These are phyloP conservation scores for Sander lucioperca DNA, from an alignment of 2,113 vertebrate genomes.

Conservation along the genomic window DNA sequence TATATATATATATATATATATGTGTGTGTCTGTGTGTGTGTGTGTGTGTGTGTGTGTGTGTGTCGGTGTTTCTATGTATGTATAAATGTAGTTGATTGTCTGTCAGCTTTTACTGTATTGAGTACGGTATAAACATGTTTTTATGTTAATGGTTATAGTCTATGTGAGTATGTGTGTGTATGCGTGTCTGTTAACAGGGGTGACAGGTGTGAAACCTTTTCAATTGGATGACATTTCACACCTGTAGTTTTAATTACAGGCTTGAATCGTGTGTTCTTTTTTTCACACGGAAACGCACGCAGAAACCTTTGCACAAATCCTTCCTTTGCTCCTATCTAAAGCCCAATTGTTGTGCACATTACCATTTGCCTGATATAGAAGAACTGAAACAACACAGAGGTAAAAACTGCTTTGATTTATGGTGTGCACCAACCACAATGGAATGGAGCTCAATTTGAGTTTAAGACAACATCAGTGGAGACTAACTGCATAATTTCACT, in stretches of 20 bases:
- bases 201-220: constrained; percentile 49
- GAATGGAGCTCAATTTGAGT: constrained; percentile 24
- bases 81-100: neutral
- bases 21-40: too few relatives aligned
- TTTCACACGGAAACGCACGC: constrained; percentile 31
- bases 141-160: neutral
- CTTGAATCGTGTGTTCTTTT: constrained; percentile 42
- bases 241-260: constrained; percentile 56
- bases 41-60: too few relatives aligned
- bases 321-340: constrained; percentile 23
- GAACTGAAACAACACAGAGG: constrained; percentile 20
- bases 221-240: constrained; percentile 71
- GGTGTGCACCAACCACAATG: neutral
- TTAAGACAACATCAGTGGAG: constrained; percentile 34
- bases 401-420: constrained; percentile 23
- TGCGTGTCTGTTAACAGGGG: constrained; percentile 12
- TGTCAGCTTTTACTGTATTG: neutral
- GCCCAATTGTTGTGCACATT: constrained; percentile 27
- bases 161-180: neutral
- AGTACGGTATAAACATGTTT: neutral
- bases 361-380: constrained; percentile 6
- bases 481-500: constrained; percentile 33
- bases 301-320: constrained; percentile 1
- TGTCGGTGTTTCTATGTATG: too few relatives aligned
- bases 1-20: too few relatives aligned